A percentile compares a stretch with the other conserved stretches of the same genome.
Evolutionary conservation across 2,888 invertebrate genomes (phyloP).

Genomic region (Nineta flava): DNA sequence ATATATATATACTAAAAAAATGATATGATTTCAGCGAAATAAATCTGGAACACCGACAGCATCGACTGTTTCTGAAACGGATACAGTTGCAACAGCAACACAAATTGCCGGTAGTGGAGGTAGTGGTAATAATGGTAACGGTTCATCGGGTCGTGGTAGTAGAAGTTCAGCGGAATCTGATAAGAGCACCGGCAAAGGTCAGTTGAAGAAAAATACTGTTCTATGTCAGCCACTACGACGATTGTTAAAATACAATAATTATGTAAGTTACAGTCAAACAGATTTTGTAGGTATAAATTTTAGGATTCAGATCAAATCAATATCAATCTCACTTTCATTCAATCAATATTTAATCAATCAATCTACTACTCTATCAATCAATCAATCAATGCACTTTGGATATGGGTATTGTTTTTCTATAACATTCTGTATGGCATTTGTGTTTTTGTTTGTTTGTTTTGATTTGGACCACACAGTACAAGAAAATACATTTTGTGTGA

Average conservation of each 20-base stretch:
- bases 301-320: neutral
- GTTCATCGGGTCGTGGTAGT: conserved; percentile 34
- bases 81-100: conserved; percentile 23
- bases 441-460: too few relatives aligned
- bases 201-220: conserved; percentile 3
- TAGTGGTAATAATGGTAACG: conserved; percentile 30
- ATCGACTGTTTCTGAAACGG: conserved; percentile 26
- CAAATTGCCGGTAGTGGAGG: conserved; percentile 21
- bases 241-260: conserved; percentile 1
- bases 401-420: too few relatives aligned
- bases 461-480: too few relatives aligned
- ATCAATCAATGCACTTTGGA: too few relatives aligned
- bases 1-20: too few relatives aligned
- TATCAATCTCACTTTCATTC: too few relatives aligned
- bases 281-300: neutral
- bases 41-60: conserved; percentile 16
- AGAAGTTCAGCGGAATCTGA: conserved; percentile 25
- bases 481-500: too few relatives aligned
- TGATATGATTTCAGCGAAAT: conserved; percentile 25
- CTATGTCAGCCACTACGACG: conserved; percentile 5
- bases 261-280: neutral
- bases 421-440: too few relatives aligned
- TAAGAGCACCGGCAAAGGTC: conserved; percentile 9
- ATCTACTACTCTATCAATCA: too few relatives aligned
- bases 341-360: too few relatives aligned